A percentile compares a stretch with the other conserved stretches of the same genome.
phyloP scores from a whole-genome alignment of 1,140 invertebrate genomes.

The Yoshiicerus persimilis region DNA sequence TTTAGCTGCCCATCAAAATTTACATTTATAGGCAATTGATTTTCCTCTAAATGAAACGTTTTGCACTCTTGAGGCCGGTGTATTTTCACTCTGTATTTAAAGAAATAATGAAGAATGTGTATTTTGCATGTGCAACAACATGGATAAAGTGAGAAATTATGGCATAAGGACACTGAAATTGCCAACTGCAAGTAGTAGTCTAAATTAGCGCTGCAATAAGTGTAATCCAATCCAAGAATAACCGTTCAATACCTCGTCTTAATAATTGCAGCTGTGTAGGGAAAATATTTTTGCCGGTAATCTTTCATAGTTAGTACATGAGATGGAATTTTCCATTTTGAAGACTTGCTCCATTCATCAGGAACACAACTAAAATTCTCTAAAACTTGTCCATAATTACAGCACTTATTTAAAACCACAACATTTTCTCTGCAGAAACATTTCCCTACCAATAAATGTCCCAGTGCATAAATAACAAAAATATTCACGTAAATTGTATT shows the following conservation, averaged over 20 bases:
- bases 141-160: too few relatives aligned
- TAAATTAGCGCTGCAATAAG: too few relatives aligned
- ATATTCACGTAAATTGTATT: background rate
- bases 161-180: too few relatives aligned
- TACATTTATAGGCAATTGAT: background rate
- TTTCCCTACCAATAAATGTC: background rate
- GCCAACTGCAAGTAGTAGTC: too few relatives aligned
- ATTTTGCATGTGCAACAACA: too few relatives aligned
- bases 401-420: background rate
- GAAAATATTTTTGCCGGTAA: background rate
- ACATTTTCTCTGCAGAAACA: background rate
- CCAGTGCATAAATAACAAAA: background rate
- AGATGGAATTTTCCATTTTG: background rate
- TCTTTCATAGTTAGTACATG: background rate
- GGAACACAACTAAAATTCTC: background rate
- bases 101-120: background rate
- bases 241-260: background rate
- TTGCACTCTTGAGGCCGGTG: background rate
- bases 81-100: background rate
- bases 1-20: background rate
- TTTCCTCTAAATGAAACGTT: background rate
- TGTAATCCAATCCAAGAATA: background rate
- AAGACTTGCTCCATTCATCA: background rate
- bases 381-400: background rate
- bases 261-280: background rate